A percentile compares a stretch with the other conserved stretches of the same genome.
phyloP scores from a whole-genome alignment of 2,113 vertebrate genomes.

The Istiophorus platypterus region DNA sequence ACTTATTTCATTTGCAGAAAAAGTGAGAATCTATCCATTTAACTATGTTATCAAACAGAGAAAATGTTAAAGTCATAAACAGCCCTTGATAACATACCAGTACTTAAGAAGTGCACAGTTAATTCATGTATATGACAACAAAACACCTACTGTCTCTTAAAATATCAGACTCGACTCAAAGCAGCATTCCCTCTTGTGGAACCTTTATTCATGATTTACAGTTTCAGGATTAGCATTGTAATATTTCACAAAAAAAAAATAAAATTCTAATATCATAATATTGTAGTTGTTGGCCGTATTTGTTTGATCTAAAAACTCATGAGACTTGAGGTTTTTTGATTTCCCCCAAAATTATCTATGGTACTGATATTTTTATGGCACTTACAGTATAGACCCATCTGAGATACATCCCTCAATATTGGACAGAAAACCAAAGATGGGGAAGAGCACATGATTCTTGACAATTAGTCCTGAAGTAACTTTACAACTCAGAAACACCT shows the following conservation, averaged over 20 bases:
- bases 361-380: no score
- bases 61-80: background rate
- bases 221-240: no score
- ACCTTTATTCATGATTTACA: background rate
- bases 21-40: background rate
- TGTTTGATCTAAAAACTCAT: background rate
- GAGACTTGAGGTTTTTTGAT: no score
- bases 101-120: no score
- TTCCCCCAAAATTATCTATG: no score
- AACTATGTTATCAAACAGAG: background rate
- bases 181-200: background rate
- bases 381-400: no score
- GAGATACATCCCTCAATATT: no score
- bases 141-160: background rate
- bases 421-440: no score
- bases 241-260: background rate
- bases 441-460: no score
- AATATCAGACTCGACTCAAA: background rate
- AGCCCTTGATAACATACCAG: background rate
- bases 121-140: background rate
- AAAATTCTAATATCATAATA: no score
- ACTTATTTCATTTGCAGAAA: background rate
- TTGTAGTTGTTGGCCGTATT: background rate
- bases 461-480: no score
- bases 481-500: no score